Base-by-base conservation (phyloP, 35 echinoderm and acorn worm genomes). In the Apostichopus californicus region DNA sequence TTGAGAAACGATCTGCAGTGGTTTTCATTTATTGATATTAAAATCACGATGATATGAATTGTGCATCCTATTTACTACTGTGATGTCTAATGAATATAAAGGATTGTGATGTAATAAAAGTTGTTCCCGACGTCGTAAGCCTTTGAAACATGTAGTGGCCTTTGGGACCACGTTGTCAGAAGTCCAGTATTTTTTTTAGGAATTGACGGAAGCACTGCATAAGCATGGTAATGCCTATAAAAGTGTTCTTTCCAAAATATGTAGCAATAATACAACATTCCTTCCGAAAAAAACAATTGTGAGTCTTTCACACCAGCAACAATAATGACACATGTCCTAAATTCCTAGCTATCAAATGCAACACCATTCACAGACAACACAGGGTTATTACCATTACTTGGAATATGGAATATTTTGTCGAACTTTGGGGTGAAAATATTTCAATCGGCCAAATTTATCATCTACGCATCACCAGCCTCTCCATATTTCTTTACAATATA, bases 211-310 rank as follows among this genome's bases (percentile, higher is more conserved):
- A 55, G 53, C 4, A 90, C 68, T 54, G 65, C 46, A 78, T 90
- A 90, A 46, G 28, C 88, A 56, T 90, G 88, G 55, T 78, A 78
- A 53, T 90, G 70, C 20, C 89, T 90, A 8, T 92, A 81, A 53
- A 81, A 92, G 80, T 82, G 83, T 56, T 79, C 4, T 81, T 81
- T 82, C 55, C 90, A 78, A 92, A 5, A 6, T 92, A 25, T 92
- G 25, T 14, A 92, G 21, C 24, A 83, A 66, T 21, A 92, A 92
- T 25, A 81, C 21, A n/a, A 83, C 4, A 13, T 59, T 92, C 61
- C 52, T 81, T 92, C 77, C 23, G 83, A 79, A 66, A 81, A n/a
- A 13, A 92, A 11, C 12, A 92, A 83, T 28, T 81, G 54, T 6
- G 24, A 64, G 26, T 92, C 90, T 65, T 92, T 28, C 78, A 79